Conservation (phyloP, 2,888 invertebrate genomes). For the Halictus ligatus region DNA sequence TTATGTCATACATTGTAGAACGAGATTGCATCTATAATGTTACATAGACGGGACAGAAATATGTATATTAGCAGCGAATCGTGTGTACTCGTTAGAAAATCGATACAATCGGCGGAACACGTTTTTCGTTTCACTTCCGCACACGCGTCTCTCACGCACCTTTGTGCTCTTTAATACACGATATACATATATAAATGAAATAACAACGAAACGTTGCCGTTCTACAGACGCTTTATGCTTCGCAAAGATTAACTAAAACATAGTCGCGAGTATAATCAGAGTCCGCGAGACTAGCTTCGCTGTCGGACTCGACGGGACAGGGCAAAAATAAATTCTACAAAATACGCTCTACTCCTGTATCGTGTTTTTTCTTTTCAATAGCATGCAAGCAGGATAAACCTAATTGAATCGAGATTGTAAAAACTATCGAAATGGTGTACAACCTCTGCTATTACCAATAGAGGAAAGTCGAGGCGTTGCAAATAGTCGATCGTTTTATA, state of each 20-base stretch:
- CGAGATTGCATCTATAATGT: conserved; percentile 22
- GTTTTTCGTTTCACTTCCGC: conserved; percentile 26
- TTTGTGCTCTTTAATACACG: neutral
- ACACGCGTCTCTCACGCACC: neutral
- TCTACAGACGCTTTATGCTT: neutral
- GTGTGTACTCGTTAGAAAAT: conserved; percentile 34
- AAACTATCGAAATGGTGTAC: conserved; percentile 36
- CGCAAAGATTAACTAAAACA: neutral
- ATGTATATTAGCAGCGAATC: conserved; percentile 20
- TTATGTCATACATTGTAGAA: neutral
- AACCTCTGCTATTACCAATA: conserved; percentile 39
- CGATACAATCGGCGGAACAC: conserved; percentile 43
- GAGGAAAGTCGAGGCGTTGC: neutral
- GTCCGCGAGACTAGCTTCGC: neutral
- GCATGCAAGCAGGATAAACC: conserved; percentile 25
- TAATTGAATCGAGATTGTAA: conserved; percentile 57
- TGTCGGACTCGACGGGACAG: neutral
- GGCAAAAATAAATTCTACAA: conserved; percentile 17
- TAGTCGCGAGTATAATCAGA: neutral
- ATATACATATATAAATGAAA: conserved; percentile 7
- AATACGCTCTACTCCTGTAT: neutral
- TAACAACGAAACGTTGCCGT: neutral
- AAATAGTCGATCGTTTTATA: neutral
- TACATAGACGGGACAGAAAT: neutral
- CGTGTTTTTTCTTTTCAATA: conserved; percentile 20